phyloP scores from a whole-genome alignment of 1,140 invertebrate genomes.

The Drosophila bipectinata region DNA sequence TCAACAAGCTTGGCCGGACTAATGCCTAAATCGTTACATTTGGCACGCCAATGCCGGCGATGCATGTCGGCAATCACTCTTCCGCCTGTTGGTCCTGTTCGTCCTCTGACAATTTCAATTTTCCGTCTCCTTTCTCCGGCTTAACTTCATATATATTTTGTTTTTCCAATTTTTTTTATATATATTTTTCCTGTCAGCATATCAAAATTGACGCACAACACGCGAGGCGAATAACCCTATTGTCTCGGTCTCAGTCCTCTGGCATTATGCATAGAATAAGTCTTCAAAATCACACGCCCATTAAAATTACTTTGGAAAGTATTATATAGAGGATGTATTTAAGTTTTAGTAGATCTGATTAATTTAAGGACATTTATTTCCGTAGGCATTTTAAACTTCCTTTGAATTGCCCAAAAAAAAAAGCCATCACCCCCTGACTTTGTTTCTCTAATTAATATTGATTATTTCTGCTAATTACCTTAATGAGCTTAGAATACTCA shows the following conservation, averaged over 20 bases:
- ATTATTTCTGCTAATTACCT: no score
- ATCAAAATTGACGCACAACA: conserved; percentile 56
- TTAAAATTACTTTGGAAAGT: not conserved
- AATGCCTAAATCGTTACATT: conserved; percentile 62
- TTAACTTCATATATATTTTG: not conserved
- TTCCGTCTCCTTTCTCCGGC: conserved; percentile 15
- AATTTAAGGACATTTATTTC: not conserved
- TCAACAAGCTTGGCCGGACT: conserved; percentile 53
- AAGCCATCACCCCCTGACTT: no score
- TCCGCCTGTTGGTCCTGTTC: conserved; percentile 33
- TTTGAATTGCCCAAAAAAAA: no score
- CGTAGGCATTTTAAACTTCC: no score
- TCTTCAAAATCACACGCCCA: conserved; percentile 29
- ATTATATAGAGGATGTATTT: not conserved
- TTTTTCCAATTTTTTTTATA: not conserved
- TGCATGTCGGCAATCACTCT: conserved; percentile 75
- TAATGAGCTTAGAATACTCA: not conserved
- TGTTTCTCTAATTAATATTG: no score
- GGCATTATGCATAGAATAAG: conserved; percentile 21
- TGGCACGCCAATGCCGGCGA: conserved; percentile 63
- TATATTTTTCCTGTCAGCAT: not conserved
- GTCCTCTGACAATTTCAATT: conserved; percentile 64
- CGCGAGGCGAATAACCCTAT: conserved; percentile 37
- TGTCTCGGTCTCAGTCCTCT: not conserved
- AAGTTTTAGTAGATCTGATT: not conserved